Percentiles rank a stretch among this genome's conserved stretches.
phyloP scores from a whole-genome alignment of 2,888 invertebrate species.

The Hyposoter dolosus region DNA sequence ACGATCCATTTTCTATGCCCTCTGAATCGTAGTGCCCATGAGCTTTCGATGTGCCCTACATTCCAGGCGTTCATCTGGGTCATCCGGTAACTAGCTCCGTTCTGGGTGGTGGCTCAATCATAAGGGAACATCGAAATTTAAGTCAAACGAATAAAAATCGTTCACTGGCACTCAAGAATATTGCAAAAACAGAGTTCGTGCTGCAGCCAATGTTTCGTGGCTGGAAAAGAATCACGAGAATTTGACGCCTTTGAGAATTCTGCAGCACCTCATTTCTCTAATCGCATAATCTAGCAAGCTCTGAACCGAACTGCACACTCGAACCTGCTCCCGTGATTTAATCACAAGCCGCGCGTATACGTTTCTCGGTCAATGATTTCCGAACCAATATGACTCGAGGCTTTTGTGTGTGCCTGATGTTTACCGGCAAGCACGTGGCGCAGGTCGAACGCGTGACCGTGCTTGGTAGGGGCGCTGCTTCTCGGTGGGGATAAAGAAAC shows the following conservation, averaged over 20 bases:
- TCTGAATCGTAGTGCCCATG: constrained; percentile 19
- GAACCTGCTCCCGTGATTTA: constrained; percentile 40
- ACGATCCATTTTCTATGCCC: constrained; percentile 74
- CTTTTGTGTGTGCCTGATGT: constrained; percentile 45
- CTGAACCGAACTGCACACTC: neutral
- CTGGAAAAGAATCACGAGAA: neutral
- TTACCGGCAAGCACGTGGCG: constrained; percentile 67
- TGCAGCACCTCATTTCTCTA: neutral
- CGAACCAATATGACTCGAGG: constrained; percentile 44
- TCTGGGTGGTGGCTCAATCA: neutral
- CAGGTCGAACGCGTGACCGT: constrained; percentile 57
- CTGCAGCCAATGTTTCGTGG: neutral
- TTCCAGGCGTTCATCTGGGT: constrained; percentile 54
- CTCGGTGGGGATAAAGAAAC: constrained; percentile 36
- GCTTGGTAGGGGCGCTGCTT: constrained; percentile 42
- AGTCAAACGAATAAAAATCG: neutral
- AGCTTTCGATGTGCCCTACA: constrained; percentile 48
- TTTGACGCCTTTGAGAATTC: neutral
- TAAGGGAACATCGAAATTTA: neutral
- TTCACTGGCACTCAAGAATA: neutral
- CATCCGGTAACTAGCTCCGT: constrained; percentile 70
- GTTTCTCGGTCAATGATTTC: constrained; percentile 59
- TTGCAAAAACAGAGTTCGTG: neutral
- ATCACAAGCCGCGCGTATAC: constrained; percentile 38
- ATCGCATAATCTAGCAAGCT: neutral